phyloP scores from a whole-genome alignment of 2,888 invertebrate genomes.

The Epistrophe eligans region DNA sequence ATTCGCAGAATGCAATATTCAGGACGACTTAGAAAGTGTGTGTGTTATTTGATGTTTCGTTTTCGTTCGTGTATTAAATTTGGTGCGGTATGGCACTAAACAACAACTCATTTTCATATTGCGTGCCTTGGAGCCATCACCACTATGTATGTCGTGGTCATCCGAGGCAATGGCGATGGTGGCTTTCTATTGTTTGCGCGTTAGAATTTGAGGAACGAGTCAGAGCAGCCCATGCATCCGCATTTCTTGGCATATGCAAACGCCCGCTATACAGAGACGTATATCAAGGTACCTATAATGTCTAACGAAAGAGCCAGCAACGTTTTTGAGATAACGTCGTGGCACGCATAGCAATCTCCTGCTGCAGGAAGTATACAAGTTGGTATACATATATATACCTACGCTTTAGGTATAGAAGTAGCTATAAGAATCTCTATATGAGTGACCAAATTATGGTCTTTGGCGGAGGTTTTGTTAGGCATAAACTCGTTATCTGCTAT shows the following conservation, averaged over 20 bases:
- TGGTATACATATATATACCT: background rate
- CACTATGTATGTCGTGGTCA: conserved; percentile 52
- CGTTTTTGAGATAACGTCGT: conserved; percentile 66
- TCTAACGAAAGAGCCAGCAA: conserved; percentile 17
- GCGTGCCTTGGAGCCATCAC: conserved; percentile 83
- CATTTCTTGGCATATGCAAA: conserved; percentile 76
- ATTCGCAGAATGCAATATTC: conserved; percentile 62
- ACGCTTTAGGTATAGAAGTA: no score
- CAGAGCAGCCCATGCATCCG: conserved; percentile 78
- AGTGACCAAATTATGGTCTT: conserved; percentile 74
- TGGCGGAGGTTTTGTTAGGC: conserved; percentile 68
- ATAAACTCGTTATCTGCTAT: conserved; percentile 60
- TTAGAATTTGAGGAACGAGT: conserved; percentile 75
- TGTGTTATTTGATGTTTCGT: conserved; percentile 12
- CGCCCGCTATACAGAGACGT: conserved; percentile 67
- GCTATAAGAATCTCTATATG: conserved; percentile 54
- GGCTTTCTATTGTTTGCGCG: conserved; percentile 70
- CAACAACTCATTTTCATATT: conserved; percentile 80
- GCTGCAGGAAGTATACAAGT: conserved; percentile 14
- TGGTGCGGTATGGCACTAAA: conserved; percentile 68
- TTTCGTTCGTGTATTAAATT: conserved; percentile 18
- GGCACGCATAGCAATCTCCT: conserved; percentile 69
- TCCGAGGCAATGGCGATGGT: conserved; percentile 57
- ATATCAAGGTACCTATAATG: background rate
- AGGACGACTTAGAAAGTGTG: conserved; percentile 22